Conservation (phyloP, 2,888 invertebrate species). For the Pemphredon lugubris region DNA sequence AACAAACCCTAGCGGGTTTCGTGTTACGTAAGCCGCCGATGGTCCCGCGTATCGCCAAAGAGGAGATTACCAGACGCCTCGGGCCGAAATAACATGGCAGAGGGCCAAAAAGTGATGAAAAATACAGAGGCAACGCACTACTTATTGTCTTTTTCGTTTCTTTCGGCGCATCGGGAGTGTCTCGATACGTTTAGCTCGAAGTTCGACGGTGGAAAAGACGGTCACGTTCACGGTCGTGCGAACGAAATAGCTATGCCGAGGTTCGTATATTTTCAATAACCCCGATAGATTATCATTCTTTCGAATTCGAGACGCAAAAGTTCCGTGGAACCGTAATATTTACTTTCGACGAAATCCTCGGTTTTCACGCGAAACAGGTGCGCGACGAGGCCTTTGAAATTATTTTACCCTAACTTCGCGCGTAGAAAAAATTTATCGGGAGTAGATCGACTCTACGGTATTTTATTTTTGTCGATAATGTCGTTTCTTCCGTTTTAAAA, state of each 20-base stretch:
- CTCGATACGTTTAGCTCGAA: background rate
- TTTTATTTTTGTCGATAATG: no score
- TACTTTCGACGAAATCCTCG: no score
- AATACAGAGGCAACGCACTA: slow-evolving; percentile 35
- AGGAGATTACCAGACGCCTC: slow-evolving; percentile 47
- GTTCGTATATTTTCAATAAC: slow-evolving; percentile 1
- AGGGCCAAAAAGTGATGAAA: slow-evolving; percentile 42
- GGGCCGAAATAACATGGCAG: slow-evolving; percentile 48
- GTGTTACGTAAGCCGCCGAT: slow-evolving; percentile 52
- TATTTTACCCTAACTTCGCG: no score
- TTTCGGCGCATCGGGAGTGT: no score
- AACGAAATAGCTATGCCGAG: background rate
- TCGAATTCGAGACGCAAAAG: background rate
- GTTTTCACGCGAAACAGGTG: no score
- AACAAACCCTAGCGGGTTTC: slow-evolving; percentile 51
- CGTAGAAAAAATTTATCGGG: no score
- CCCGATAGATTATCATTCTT: background rate
- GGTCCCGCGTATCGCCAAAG: slow-evolving; percentile 28
- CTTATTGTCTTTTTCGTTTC: slow-evolving; percentile 24
- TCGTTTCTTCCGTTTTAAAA: no score
- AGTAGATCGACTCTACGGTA: no score
- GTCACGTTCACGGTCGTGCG: slow-evolving; percentile 54
- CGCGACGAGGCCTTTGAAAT: no score
- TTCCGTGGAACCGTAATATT: background rate
- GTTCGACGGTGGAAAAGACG: slow-evolving; percentile 9